Base-by-base conservation (phyloP, 2,113 vertebrate genomes). In the Morone chrysops region DNA sequence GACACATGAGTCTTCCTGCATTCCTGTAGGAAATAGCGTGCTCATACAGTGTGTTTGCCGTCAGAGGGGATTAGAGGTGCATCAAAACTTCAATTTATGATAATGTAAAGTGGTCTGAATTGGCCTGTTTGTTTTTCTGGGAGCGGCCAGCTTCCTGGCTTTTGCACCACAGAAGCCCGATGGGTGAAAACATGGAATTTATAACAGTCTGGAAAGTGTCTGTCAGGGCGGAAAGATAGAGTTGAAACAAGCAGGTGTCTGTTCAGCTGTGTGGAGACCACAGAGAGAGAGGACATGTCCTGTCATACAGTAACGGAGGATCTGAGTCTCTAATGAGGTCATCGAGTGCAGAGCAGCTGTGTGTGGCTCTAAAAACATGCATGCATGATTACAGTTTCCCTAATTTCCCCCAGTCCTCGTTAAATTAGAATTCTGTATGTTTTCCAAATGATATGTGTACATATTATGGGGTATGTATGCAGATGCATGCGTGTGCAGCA, bases 231-330 rank as follows among this genome's bases (percentile, higher is more conserved):
- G 87, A 90, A 84, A 79, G 81, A 90, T 71, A 17, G 78, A 56
- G 76, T 43, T 14, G 81, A 72, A 92, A 92, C 93, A 92, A 88
- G 63, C 92, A 88, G 88, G 89, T 89, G 85, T 85, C 70, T 92
- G 93, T 93, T 80, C 60, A 65, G 76, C 62, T 87, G 76, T 41
- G 31, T 38, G 60, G 72, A 63, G 71, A 53, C 60, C 62, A 70
- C 85, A 80, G 66, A 70, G 51, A 62, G 36, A 22, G 70, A 84
- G 56, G 31, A 72, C 57, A 68, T 0, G 68, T 53, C 48, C 63
- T 45, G 75, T 84, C 61, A n/a, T 4, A 70, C 72, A 75, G 82
- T 31, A 59, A n/a, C 14, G 74, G 80, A 91, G 82, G 68, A 63
- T 80, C 70, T 74, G 85, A 83, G 57, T 75, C 31, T 83, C 50